Evolutionary conservation across 2,888 invertebrate genomes (phyloP).

Genomic region (Salticus scenicus): DNA sequence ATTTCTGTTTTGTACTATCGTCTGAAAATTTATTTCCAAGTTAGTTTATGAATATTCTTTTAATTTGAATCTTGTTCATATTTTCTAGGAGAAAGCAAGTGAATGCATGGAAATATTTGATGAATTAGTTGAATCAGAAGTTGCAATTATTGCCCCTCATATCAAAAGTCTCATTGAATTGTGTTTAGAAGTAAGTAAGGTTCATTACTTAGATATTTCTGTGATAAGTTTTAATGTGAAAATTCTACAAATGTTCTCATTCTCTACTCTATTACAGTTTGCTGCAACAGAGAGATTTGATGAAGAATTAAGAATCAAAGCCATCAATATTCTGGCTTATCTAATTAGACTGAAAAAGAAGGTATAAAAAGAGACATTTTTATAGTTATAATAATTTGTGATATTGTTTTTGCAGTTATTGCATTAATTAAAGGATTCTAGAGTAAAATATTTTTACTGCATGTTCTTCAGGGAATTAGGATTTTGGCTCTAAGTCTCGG

Average conservation of each 20-base stretch:
- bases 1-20: no score
- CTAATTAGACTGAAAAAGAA: slow-evolving; percentile 84
- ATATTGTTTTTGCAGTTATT: no score
- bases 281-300: slow-evolving; percentile 80
- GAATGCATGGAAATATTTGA: slow-evolving; percentile 82
- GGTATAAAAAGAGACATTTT: slow-evolving; percentile 74
- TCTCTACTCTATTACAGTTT: slow-evolving; percentile 73
- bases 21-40: no score
- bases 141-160: slow-evolving; percentile 81
- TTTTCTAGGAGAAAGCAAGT: slow-evolving; percentile 79
- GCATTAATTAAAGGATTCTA: no score
- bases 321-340: slow-evolving; percentile 82
- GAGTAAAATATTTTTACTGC: no score
- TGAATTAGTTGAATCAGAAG: slow-evolving; percentile 80
- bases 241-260: neutral
- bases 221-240: no score
- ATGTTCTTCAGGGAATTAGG: no score
- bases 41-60: no score
- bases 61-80: no score
- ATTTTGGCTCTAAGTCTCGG: no score
- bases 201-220: neutral
- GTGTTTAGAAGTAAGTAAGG: slow-evolving; percentile 79
- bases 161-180: slow-evolving; percentile 81
- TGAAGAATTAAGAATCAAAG: slow-evolving; percentile 82
- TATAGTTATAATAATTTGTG: no score